Conservation (phyloP, 92 coral and sea anemone genomes). For the Hydrozoanthus gracilis region DNA sequence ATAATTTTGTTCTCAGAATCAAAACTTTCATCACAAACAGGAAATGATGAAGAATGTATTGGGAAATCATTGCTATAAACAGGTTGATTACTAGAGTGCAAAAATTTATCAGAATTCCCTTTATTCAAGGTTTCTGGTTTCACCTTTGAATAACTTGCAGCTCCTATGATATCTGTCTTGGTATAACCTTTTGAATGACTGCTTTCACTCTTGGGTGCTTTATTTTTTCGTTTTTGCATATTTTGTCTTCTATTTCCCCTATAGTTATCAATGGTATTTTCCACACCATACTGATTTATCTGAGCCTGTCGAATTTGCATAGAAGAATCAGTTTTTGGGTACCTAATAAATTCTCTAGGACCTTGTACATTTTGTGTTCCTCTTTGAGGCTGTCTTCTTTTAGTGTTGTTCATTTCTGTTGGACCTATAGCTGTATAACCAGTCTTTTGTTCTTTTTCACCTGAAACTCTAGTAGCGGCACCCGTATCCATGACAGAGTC, state of each 20-base stretch:
- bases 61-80: not conserved
- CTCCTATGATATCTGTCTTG: not conserved
- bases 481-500: not conserved
- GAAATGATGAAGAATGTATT: not conserved
- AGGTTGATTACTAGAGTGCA: not conserved
- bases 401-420: constrained; percentile 3
- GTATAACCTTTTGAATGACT: not conserved
- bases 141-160: not conserved
- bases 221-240: not conserved
- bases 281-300: not conserved
- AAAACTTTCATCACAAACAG: not conserved
- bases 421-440: not conserved
- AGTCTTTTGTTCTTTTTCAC: constrained; percentile 20
- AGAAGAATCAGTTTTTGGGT: not conserved
- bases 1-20: not conserved
- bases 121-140: not conserved
- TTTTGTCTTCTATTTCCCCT: constrained; percentile 29
- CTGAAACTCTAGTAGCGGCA: not conserved
- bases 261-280: not conserved
- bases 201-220: not conserved
- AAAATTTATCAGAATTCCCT: not conserved
- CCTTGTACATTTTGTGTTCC: not conserved
- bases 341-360: not conserved
- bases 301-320: not conserved
- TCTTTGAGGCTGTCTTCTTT: constrained; percentile 6